These are phyloP conservation scores for Cantharis rufa DNA, from an alignment of 2,888 invertebrate genomes.

Conservation along the genomic window DNA sequence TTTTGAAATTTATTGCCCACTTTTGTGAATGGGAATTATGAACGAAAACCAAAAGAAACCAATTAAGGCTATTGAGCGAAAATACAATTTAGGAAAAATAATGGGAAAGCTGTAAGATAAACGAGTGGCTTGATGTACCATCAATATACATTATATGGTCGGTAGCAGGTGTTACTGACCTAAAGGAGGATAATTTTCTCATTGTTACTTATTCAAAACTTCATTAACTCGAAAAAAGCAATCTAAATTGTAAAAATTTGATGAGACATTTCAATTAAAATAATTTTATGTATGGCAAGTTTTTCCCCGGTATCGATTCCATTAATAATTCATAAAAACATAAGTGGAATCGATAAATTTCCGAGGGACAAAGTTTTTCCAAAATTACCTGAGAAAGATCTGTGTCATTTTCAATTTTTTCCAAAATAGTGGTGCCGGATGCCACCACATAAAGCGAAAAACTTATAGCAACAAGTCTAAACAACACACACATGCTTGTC, in stretches of 20 bases:
- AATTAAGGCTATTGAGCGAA: neutral
- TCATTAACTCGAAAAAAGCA: neutral
- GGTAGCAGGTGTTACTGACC: conserved; percentile 20
- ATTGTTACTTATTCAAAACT: neutral
- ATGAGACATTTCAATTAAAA: neutral
- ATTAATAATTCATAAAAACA: neutral
- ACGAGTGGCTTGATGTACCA: conserved; percentile 15
- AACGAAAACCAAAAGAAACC: neutral
- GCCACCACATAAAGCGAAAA: conserved; percentile 22
- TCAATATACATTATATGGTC: conserved; percentile 18
- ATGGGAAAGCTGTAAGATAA: conserved; percentile 7
- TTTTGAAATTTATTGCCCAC: neutral
- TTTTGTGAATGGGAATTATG: neutral
- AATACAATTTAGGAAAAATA: neutral
- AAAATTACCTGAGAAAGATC: conserved; percentile 67
- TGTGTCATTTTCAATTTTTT: conserved; percentile 67
- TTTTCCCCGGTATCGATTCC: neutral
- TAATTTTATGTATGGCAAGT: neutral
- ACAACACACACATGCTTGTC: conserved; percentile 25
- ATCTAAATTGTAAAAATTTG: neutral
- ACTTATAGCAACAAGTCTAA: conserved; percentile 16
- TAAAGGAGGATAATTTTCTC: conserved; percentile 11
- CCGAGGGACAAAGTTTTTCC: neutral
- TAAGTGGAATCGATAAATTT: neutral
- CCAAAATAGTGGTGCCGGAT: conserved; percentile 56